Evolutionary conservation across 2,113 vertebrate genomes (phyloP), one percentile per base, ranked within the genome.

Genomic region (Atherinomorus stipes): DNA sequence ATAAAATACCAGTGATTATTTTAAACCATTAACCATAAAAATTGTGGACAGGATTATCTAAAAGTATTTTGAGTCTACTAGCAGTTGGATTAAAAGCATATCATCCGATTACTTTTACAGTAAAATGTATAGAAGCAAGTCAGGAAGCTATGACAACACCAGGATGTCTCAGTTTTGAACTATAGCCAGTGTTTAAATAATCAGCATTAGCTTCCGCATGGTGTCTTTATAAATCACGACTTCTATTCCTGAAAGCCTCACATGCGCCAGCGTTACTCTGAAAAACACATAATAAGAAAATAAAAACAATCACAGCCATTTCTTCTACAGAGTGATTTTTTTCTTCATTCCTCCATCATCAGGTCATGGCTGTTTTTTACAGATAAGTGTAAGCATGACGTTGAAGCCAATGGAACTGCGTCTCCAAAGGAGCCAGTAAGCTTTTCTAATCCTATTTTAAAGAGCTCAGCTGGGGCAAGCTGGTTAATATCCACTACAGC

Each of bases 381-480:
- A 80, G 91, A 94, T 94, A 93, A 92, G 90, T 89, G 77, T 64
- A 26, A 15, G 40, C 9, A 18, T 28, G 66, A 37, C 47, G 37
- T 4, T 34, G 13, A 57, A 84, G 86, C 88, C 88, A 92, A 91
- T 88, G 81, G 61, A 88, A 80, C 73, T 69, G 57, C 67, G 61
- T 84, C 85, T 80, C 91, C 78, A 90, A 80, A 88, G 85, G 85
- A 91, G 89, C 88, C 88, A 91, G 83, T 89, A 83, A 92, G 85
- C 78, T 59, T 57, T 73, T 81, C 84, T 93, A 93, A 94, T 93
- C 93, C 93, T 75, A 83, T 93, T 92, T 91, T 86, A 91, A 91
- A 92, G 69, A 84, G 88, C 90, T 86, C 86, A 76, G 19, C 75
- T 83, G 73, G 81, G 86, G 66, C 53, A 61, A 74, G 75, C 77